Percentiles rank a stretch among this genome's conserved stretches.
Evolutionary conservation across 2,797 vertebrate species (phyloP).

Genomic region (Sebastes nivosus): DNA sequence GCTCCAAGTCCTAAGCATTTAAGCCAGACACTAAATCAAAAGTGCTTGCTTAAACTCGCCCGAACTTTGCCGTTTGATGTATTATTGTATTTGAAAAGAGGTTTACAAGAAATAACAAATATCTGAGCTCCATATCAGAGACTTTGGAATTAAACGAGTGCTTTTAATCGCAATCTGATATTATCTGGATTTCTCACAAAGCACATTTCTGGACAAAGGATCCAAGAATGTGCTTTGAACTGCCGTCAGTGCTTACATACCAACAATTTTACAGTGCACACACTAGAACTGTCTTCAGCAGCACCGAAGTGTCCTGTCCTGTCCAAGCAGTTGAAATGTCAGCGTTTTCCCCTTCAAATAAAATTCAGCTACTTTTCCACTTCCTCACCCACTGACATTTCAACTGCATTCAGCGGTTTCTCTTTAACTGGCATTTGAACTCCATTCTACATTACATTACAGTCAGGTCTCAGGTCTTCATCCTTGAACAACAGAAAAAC

Average conservation of each 20-base stretch:
- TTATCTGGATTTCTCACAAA: neutral
- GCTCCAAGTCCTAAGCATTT: neutral
- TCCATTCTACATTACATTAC: no score
- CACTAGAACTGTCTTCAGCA: neutral
- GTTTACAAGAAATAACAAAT: neutral
- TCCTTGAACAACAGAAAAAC: no score
- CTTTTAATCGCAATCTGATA: neutral
- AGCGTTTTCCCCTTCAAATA: neutral
- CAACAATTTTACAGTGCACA: neutral
- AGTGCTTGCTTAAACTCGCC: neutral
- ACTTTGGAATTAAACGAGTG: neutral
- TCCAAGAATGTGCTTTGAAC: neutral
- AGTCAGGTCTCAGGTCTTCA: no score
- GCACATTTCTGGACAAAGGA: neutral
- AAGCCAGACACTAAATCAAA: neutral
- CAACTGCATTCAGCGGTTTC: no score
- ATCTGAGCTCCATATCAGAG: neutral
- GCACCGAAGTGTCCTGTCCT: neutral
- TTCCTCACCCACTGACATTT: no score
- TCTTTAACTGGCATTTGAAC: no score
- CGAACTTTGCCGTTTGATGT: neutral
- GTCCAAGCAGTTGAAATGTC: neutral
- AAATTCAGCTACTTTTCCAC: no score
- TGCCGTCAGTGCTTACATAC: neutral
- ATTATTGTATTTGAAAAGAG: neutral